These are phyloP conservation scores for Chironex yamaguchii DNA, from an alignment of 30 jellyfish, hydroid and myxozoan genomes.

Conservation along the genomic window DNA sequence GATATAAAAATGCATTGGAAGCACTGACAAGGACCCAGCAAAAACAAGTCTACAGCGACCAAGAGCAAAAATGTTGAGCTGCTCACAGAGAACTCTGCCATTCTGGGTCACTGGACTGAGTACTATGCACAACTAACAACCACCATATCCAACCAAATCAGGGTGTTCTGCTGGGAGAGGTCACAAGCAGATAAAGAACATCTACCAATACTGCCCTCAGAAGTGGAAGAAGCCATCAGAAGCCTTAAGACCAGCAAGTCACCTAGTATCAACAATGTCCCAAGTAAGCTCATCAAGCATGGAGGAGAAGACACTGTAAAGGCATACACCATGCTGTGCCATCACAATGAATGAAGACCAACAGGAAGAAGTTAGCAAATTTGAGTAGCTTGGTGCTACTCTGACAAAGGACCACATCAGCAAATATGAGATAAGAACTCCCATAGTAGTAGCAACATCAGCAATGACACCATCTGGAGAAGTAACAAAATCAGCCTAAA, in stretches of 20 bases:
- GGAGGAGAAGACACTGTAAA: constrained; percentile 49
- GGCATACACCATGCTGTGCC: constrained; percentile 38
- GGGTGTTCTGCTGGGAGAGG: constrained; percentile 9
- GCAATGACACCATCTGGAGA: no score
- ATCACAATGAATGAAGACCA: no score
- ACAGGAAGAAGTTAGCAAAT: no score
- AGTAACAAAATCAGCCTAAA: no score
- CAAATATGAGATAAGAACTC: no score
- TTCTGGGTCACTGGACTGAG: constrained; percentile 35
- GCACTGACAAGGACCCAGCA: neutral
- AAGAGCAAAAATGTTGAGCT: constrained; percentile 38
- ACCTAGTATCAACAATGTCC: constrained; percentile 49
- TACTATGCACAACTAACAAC: constrained; percentile 40
- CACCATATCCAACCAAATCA: neutral
- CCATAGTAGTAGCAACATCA: no score
- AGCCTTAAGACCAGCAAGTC: constrained; percentile 41
- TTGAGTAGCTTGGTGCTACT: no score
- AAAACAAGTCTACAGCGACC: neutral
- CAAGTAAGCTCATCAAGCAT: constrained; percentile 32
- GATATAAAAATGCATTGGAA: neutral
- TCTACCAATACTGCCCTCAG: constrained; percentile 18
- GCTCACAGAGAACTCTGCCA: constrained; percentile 16
- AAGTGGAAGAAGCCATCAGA: constrained; percentile 36
- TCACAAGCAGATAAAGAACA: constrained; percentile 5
- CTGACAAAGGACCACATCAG: no score